Evolutionary conservation across 2,888 invertebrate genomes (phyloP).

Genomic region (Dioctria linearis): DNA sequence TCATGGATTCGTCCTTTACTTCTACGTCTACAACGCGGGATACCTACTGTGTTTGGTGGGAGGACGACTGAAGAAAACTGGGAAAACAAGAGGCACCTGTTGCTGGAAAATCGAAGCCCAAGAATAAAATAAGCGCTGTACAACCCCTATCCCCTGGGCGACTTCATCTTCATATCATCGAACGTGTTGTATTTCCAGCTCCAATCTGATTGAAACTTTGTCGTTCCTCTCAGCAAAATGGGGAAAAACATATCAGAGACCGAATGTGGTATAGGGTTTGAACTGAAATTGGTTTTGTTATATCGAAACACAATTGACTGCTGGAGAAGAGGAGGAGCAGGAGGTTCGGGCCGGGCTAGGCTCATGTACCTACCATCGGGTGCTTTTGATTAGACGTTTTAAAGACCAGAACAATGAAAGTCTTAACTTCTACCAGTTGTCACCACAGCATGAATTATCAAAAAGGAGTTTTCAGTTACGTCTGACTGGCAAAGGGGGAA

Average conservation of each 20-base stretch:
- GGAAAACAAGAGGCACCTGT: conserved; percentile 31
- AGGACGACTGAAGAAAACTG: conserved; percentile 1
- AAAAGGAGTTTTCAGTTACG: conserved; percentile 11
- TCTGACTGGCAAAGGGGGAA: conserved; percentile 27
- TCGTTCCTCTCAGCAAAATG: conserved; percentile 59
- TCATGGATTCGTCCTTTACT: conserved; percentile 21
- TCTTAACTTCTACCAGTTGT: conserved; percentile 43
- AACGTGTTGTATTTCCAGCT: conserved; percentile 45
- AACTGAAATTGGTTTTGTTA: conserved; percentile 53
- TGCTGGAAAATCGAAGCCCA: conserved; percentile 37
- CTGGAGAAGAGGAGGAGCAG: not conserved
- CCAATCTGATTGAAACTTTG: conserved; percentile 61
- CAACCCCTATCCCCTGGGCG: not conserved
- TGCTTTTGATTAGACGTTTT: conserved; percentile 49
- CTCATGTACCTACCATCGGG: conserved; percentile 1
- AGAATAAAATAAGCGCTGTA: conserved; percentile 21
- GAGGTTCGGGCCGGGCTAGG: not conserved
- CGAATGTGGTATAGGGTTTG: conserved; percentile 58
- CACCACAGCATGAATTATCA: conserved; percentile 48
- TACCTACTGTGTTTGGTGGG: not conserved
- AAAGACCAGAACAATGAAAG: conserved; percentile 41
- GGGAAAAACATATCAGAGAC: conserved; percentile 60
- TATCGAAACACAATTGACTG: conserved; percentile 46
- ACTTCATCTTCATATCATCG: conserved; percentile 18
- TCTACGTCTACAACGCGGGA: not conserved